phyloP scores from a whole-genome alignment of 2,888 invertebrate species.

The Eubasilissa splendida region DNA sequence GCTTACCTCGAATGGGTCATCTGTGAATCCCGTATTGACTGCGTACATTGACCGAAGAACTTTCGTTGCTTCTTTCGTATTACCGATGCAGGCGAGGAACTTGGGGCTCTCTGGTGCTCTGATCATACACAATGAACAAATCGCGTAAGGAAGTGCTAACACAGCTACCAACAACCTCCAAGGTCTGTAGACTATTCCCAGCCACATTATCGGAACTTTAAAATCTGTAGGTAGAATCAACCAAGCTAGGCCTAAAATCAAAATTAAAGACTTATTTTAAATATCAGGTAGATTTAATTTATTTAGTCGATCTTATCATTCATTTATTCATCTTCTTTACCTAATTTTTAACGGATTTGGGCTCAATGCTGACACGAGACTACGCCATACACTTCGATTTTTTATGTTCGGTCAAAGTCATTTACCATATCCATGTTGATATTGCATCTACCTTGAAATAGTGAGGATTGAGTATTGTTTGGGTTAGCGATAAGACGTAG shows the following conservation, averaged over 20 bases:
- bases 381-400: too few species aligned
- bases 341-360: too few species aligned
- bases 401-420: too few species aligned
- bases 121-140: slow-evolving; percentile 74
- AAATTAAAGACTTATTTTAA: too few species aligned
- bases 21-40: slow-evolving; percentile 62
- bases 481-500: too few species aligned
- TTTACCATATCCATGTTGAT: too few species aligned
- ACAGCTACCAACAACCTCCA: slow-evolving; percentile 83
- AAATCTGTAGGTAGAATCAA: slow-evolving; percentile 76
- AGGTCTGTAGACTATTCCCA: slow-evolving; percentile 76
- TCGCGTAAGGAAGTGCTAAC: slow-evolving; percentile 76
- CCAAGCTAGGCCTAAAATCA: slow-evolving; percentile 77
- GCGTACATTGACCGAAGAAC: slow-evolving; percentile 66
- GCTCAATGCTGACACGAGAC: too few species aligned
- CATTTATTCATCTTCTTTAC: too few species aligned
- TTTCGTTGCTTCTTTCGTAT: slow-evolving; percentile 73
- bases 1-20: slow-evolving; percentile 68
- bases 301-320: too few species aligned
- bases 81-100: slow-evolving; percentile 78
- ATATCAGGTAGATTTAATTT: too few species aligned
- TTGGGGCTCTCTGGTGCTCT: slow-evolving; percentile 86
- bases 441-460: too few species aligned
- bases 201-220: slow-evolving; percentile 66
- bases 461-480: too few species aligned